Conservation (phyloP, 2,888 invertebrate species). For the Abscondita cerata region DNA sequence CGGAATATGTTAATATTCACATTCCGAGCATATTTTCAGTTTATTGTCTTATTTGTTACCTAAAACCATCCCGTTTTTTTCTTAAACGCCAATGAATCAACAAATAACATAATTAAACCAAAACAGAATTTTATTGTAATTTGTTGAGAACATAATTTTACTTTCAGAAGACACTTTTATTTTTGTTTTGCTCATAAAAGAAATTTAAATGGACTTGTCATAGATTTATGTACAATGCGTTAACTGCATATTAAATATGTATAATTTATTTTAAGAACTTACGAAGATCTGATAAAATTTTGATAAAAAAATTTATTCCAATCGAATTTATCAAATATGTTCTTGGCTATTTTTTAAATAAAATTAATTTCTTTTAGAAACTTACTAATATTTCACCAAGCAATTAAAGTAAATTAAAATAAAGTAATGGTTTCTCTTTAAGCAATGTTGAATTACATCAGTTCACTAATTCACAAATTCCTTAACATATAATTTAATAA, state of each 20-base stretch:
- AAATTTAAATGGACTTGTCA: background rate
- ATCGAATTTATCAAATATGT: no score
- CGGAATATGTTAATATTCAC: slow-evolving; percentile 42
- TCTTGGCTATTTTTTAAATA: no score
- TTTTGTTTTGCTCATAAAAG: slow-evolving; percentile 3
- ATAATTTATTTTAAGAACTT: background rate
- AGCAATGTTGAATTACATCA: no score
- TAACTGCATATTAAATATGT: background rate
- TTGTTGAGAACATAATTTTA: slow-evolving; percentile 1
- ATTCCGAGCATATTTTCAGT: slow-evolving; percentile 38
- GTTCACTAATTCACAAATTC: no score
- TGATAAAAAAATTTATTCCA: no score
- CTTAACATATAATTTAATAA: no score
- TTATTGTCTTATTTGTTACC: slow-evolving; percentile 15
- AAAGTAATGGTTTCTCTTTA: no score
- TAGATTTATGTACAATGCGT: background rate
- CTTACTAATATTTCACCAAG: no score
- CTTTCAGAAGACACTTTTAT: background rate
- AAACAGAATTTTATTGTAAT: background rate
- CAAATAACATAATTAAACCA: slow-evolving; percentile 5
- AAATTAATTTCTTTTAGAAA: no score
- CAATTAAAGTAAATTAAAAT: no score
- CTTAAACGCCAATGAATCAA: slow-evolving; percentile 9
- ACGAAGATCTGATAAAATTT: no score
- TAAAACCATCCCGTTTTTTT: background rate